A percentile compares a stretch with the other conserved stretches of the same genome.
Evolutionary conservation across 37 sponge, comb jelly and placozoan species (phyloP).

Genomic region (Haliclona indistincta): DNA sequence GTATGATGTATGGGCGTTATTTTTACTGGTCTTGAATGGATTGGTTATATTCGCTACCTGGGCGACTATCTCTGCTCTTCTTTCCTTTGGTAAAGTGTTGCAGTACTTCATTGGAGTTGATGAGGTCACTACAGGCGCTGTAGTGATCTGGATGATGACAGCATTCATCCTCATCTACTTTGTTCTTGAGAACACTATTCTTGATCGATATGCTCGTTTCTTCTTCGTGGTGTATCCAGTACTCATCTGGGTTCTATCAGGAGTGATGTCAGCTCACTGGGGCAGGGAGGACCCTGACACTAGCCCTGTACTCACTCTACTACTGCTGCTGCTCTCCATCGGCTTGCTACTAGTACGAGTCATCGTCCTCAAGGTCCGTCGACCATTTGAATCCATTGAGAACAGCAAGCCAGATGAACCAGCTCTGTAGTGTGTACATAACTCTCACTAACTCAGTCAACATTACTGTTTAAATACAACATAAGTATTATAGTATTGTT

Average conservation of each 20-base stretch:
- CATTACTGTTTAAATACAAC: too few relatives aligned
- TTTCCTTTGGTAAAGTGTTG: conserved; percentile 31
- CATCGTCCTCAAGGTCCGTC: too few relatives aligned
- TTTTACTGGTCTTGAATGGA: conserved; percentile 31
- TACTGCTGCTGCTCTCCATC: too few relatives aligned
- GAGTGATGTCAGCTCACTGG: conserved; percentile 6
- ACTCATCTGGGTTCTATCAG: conserved; percentile 36
- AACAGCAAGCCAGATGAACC: too few relatives aligned
- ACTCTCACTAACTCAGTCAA: too few relatives aligned
- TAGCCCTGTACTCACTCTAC: conserved; percentile 1
- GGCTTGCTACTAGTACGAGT: too few relatives aligned
- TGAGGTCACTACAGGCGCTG: conserved; percentile 7
- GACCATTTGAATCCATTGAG: too few relatives aligned
- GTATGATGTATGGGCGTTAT: background rate
- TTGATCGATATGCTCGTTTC: conserved; percentile 24
- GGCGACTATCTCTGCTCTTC: conserved; percentile 8
- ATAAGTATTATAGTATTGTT: too few relatives aligned
- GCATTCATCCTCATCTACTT: conserved; percentile 9
- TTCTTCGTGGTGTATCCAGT: conserved; percentile 41
- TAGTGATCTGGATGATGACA: background rate
- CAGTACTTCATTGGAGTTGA: background rate
- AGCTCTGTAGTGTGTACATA: too few relatives aligned
- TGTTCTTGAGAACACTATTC: conserved; percentile 43
- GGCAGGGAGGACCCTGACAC: background rate
- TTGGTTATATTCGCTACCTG: conserved; percentile 20